Base-by-base conservation (phyloP, 2,888 invertebrate genomes). In the Gryllus longicercus region DNA sequence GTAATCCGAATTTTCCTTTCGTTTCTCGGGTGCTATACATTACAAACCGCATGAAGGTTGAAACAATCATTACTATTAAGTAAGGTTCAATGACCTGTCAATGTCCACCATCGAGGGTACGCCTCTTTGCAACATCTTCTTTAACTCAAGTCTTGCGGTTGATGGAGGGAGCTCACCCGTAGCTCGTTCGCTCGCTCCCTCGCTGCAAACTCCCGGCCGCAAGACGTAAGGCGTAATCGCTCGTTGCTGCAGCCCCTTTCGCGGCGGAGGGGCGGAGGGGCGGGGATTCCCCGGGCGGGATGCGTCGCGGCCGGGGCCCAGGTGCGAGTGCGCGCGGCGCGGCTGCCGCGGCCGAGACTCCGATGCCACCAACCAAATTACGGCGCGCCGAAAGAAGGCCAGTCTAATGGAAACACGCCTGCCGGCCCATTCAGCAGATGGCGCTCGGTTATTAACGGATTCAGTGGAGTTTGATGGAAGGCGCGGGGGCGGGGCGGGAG, bases 381-480 rank as follows among this genome's bases (percentile, higher is more conserved):
- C 63, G 14, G 63, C 63, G 16, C 63, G n/a, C 63, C 63, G n/a
- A 63, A 63, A 63, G 63, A 63, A 63, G 63, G 63, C 63, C 63
- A 63, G 63, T 63, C 63, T n/a, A 63, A 63, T 63, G 63, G 63
- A 63, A 63, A 63, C 63, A 63, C 63, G 63, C 16, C 63, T 63
- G 63, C 63, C 14, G 63, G n/a, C 63, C 63, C 63, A 63, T 63
- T 63, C 63, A 63, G 16, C 63, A 63, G 63, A 63, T 63, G 63
- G 63, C 63, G 63, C 63, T 63, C 63, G 16, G 63, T 63, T 63
- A 63, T 63, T 63, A 63, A 63, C 63, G n/a, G 63, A 63, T 63
- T 63, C 63, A 63, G 63, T 63, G 63, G 63, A 63, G 63, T 63
- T 63, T 63, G 63, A 63, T 63, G 63, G 63, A 63, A 63, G n/a